phyloP scores from a whole-genome alignment of 2,888 invertebrate genomes.

The Megamerina dolium region DNA sequence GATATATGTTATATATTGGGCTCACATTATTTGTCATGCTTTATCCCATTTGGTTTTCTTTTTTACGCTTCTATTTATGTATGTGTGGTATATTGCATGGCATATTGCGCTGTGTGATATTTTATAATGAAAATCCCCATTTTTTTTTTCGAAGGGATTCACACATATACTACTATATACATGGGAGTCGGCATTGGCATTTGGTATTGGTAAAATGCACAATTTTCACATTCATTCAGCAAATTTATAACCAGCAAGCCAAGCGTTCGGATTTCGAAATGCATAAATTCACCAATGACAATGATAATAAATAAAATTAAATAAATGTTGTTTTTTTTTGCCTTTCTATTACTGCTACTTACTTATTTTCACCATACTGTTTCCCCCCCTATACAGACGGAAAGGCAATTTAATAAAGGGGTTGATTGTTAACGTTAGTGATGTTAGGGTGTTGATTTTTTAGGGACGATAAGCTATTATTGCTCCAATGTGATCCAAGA shows the following conservation, averaged over 20 bases:
- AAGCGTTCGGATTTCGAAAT: slow-evolving; percentile 40
- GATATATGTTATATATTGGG: no score
- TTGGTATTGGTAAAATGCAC: slow-evolving; percentile 33
- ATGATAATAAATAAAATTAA: slow-evolving; percentile 48
- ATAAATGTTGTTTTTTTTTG: slow-evolving; percentile 40
- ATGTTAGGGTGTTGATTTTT: no score
- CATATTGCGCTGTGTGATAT: slow-evolving; percentile 33
- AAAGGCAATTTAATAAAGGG: no score
- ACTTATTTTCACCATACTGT: not conserved
- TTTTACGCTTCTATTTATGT: slow-evolving; percentile 18
- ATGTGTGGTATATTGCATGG: slow-evolving; percentile 12
- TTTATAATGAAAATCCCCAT: slow-evolving; percentile 48
- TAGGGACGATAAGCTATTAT: no score
- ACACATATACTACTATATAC: slow-evolving; percentile 17
- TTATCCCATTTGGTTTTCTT: no score
- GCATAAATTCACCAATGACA: slow-evolving; percentile 47
- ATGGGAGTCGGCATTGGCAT: slow-evolving; percentile 4
- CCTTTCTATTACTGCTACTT: no score
- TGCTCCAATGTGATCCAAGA: no score
- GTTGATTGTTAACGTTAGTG: not conserved
- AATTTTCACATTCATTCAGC: slow-evolving; percentile 45
- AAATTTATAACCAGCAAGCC: slow-evolving; percentile 44
- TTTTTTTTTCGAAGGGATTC: slow-evolving; percentile 20
- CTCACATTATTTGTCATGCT: slow-evolving; percentile 43
- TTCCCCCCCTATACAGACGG: no score